A percentile compares a stretch with the other conserved stretches of the same genome.
These are phyloP conservation scores for Dicyrtomina minuta DNA, from an alignment of 2,888 invertebrate species.

Conservation along the genomic window DNA sequence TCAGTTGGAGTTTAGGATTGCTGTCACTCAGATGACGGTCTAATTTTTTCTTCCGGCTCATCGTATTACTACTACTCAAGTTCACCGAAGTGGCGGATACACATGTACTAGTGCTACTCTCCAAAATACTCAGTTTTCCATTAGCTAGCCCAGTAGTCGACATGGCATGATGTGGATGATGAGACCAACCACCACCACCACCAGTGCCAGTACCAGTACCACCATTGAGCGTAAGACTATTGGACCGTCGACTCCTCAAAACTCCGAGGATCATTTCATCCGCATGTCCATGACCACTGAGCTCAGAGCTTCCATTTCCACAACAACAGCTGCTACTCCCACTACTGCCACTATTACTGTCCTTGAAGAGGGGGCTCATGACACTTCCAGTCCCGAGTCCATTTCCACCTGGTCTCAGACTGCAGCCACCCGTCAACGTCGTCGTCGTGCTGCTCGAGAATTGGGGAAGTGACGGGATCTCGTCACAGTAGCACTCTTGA, in stretches of 20 bases:
- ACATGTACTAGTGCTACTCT: constrained; percentile 13
- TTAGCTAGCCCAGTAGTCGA: neutral
- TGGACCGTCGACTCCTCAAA: constrained; percentile 16
- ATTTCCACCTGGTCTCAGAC: neutral
- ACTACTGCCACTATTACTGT: neutral
- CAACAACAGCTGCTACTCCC: constrained; percentile 22
- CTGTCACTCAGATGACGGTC: constrained; percentile 28
- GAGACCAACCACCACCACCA: neutral
- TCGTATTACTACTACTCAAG: constrained; percentile 8
- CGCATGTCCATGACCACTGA: neutral
- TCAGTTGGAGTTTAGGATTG: constrained; percentile 13
- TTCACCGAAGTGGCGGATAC: constrained; percentile 9
- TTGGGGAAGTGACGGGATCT: constrained; percentile 4
- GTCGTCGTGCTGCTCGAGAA: neutral
- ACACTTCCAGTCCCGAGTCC: neutral
- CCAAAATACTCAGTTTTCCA: neutral
- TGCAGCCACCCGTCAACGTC: too few species aligned
- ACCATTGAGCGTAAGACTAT: constrained; percentile 24
- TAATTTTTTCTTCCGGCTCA: constrained; percentile 39
- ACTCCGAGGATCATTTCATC: constrained; percentile 1
- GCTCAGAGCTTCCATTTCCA: constrained; percentile 1
- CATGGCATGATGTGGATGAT: neutral
- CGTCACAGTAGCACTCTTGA: constrained; percentile 33
- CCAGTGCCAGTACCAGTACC: neutral
- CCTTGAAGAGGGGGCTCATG: constrained; percentile 13